A percentile compares a stretch with the other conserved stretches of the same genome.
Conservation (phyloP, 2,797 vertebrate species). For the Sebastes glaucus region DNA sequence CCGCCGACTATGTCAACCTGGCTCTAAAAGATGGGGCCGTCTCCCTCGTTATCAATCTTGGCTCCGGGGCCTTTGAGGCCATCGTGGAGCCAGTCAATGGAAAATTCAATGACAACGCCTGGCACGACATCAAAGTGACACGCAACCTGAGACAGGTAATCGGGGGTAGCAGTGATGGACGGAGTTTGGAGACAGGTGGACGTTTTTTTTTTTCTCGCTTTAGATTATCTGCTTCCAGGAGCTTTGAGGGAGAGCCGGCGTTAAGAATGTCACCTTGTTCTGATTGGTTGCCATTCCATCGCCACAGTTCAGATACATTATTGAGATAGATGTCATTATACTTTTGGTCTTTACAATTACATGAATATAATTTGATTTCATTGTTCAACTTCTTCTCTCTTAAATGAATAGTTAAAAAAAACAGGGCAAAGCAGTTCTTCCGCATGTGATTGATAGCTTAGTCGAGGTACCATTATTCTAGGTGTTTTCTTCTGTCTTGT, state of each 20-base stretch:
- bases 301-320: conserved; percentile 62
- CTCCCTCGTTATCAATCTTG: conserved; percentile 98
- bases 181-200: conserved; percentile 46
- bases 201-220: not conserved
- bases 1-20: conserved; percentile 98
- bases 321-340: conserved; percentile 46
- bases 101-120: conserved; percentile 98
- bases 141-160: conserved; percentile 99
- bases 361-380: conserved; percentile 52
- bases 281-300: conserved; percentile 80
- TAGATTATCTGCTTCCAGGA: conserved; percentile 59
- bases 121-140: conserved; percentile 99
- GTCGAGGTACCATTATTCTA: conserved; percentile 1
- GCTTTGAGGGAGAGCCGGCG: conserved; percentile 60
- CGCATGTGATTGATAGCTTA: conserved; percentile 24
- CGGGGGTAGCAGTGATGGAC: conserved; percentile 64
- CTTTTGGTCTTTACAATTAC: conserved; percentile 48
- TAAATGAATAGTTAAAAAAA: not conserved
- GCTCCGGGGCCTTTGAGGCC: conserved; percentile 98
- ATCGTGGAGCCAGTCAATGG: conserved; percentile 98
- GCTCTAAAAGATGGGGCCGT: conserved; percentile 97
- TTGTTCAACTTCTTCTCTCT: conserved; percentile 36
- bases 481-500: conserved; percentile 39
- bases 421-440: conserved; percentile 28
- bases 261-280: conserved; percentile 70